Evolutionary conservation across 2,888 invertebrate species (phyloP), one percentile per base, ranked within the genome.

Genomic region (Xanthostigma xanthostigma): DNA sequence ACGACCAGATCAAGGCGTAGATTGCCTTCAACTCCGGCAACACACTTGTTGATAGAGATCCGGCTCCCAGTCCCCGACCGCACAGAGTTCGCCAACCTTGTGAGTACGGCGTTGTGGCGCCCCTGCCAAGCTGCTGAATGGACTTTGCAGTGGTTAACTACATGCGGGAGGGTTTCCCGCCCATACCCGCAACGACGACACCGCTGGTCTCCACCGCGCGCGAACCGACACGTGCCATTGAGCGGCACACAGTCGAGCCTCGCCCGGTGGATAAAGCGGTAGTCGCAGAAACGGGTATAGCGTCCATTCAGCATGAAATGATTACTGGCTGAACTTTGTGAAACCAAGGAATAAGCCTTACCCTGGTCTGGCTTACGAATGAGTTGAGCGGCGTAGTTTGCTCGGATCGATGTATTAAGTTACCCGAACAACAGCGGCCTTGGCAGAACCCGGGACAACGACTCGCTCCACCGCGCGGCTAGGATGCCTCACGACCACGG

Each of bases 231-330:
- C 2, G 54, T 49, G 9, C 44, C 59, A 42, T 58, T 60, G 1
- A 62, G 55, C n/a, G n/a, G n/a, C n/a, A n/a, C n/a, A n/a, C n/a
- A n/a, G n/a, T n/a, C n/a, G n/a, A n/a, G n/a, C n/a, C 0, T 52
- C 6, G 62, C 62, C 0, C 60, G 53, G 53, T 64, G 64, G 12
- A 65, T 55, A 49, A 67, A 66, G 6, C 64, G 55, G n/a, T 66
- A 67, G 49, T 66, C 65, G 8, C 60, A 59, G 51, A 64, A 65
- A 6, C 62, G 46, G 33, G 57, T 60, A 49, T 53, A 57, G 6
- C 46, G 45, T 0, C 60, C 59, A 0, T 44, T 45, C 1, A 55
- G 43, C 13, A 59, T 48, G 51, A 63, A 64, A 54, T 61, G 61
- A 49, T 60, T 60, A 35, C 57, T 49, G 34, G 54, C 48, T 10